Percentiles rank a stretch among this genome's conserved stretches.
Conservation (phyloP, 2,888 invertebrate genomes). For the Oligia fasciuncula region DNA sequence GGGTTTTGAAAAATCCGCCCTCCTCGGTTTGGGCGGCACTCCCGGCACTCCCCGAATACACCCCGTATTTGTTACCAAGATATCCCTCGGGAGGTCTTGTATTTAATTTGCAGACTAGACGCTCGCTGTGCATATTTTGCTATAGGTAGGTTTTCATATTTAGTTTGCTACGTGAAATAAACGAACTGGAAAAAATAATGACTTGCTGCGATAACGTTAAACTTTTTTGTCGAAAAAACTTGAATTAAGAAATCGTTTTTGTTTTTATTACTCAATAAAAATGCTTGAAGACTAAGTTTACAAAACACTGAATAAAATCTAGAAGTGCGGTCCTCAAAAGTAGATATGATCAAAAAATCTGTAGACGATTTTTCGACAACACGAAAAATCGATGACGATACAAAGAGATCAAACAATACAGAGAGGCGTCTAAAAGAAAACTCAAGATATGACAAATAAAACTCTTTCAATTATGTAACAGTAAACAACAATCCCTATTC, state of each 20-base stretch:
- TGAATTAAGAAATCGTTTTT: not conserved
- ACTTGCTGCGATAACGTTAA: not conserved
- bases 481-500: not conserved
- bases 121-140: slow-evolving; percentile 35
- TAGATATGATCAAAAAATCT: not conserved
- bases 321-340: not conserved
- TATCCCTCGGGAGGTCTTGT: slow-evolving; percentile 60
- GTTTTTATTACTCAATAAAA: not conserved
- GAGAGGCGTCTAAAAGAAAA: not conserved
- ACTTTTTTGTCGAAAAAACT: not conserved
- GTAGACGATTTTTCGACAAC: not conserved
- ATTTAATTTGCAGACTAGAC: slow-evolving; percentile 60
- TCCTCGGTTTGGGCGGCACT: slow-evolving; percentile 72
- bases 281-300: not conserved
- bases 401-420: not conserved
- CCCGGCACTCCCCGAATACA: slow-evolving; percentile 70
- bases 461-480: not conserved
- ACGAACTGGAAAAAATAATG: not conserved
- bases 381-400: not conserved
- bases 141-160: not conserved
- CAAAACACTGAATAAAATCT: not conserved
- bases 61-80: slow-evolving; percentile 73
- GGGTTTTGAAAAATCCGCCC: slow-evolving; percentile 68
- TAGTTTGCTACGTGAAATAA: too few species aligned
- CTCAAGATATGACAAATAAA: not conserved